These are phyloP conservation scores for Picathartes gymnocephalus DNA, from an alignment of 2,113 vertebrate genomes.

Conservation along the genomic window DNA sequence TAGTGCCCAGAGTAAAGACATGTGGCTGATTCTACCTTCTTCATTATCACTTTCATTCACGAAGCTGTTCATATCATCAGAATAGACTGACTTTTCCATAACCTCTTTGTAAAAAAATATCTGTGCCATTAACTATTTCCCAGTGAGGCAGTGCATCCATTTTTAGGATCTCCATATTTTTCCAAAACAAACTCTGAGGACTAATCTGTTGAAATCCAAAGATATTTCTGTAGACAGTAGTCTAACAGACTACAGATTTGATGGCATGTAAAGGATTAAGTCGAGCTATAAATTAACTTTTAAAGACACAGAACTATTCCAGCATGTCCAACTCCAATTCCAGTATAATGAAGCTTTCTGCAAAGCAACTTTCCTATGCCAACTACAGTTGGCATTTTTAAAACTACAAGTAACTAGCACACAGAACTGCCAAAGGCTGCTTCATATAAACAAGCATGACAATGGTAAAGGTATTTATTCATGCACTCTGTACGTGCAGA, in stretches of 20 bases:
- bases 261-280: conserved; percentile 10
- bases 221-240: background rate
- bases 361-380: background rate
- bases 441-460: background rate
- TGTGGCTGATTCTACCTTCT: background rate
- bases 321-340: background rate
- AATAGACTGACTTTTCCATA: background rate
- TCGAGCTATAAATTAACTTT: conserved; percentile 7
- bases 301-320: background rate
- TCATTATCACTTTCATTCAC: background rate
- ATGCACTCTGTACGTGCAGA: background rate
- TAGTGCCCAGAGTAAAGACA: background rate
- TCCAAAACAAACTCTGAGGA: background rate
- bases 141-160: background rate
- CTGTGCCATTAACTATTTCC: background rate
- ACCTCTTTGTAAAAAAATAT: background rate
- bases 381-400: background rate
- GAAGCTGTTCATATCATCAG: background rate
- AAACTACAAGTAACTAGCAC: background rate
- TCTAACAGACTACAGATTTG: background rate
- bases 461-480: background rate
- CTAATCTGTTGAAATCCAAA: background rate
- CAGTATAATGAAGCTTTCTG: background rate
- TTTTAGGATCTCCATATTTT: background rate
- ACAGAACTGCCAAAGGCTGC: background rate